A percentile compares a stretch with the other conserved stretches of the same genome.
Conservation (phyloP, 2,888 invertebrate genomes). For the Acleris literana region DNA sequence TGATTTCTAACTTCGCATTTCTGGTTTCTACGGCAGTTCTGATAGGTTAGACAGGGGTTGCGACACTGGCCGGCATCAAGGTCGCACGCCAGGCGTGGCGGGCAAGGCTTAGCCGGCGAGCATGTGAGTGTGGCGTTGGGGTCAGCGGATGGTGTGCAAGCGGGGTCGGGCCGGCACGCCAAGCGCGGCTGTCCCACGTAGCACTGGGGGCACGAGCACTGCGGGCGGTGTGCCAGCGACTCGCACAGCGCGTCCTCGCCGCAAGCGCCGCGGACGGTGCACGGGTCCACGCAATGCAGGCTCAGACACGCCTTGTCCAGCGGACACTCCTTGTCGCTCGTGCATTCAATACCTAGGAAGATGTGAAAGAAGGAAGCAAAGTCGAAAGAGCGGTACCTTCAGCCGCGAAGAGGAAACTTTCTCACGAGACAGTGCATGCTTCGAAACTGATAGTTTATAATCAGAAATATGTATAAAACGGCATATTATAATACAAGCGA, state of each 20-base stretch:
- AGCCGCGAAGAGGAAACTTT: conserved; percentile 94
- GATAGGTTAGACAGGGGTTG: conserved; percentile 89
- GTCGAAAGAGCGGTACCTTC: conserved; percentile 90
- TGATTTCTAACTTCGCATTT: conserved; percentile 95
- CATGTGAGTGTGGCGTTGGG: conserved; percentile 86
- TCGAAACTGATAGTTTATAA: conserved; percentile 83
- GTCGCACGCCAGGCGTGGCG: conserved; percentile 89
- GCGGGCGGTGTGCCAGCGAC: conserved; percentile 91
- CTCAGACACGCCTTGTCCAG: conserved; percentile 96
- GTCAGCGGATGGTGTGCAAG: conserved; percentile 87
- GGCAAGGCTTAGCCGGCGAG: conserved; percentile 87
- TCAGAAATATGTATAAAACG: conserved; percentile 79
- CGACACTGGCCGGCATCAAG: conserved; percentile 87
- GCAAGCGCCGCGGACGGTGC: conserved; percentile 93
- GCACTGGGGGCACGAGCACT: conserved; percentile 95
- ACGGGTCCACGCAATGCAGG: conserved; percentile 95
- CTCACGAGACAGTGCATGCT: conserved; percentile 90
- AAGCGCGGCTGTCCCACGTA: conserved; percentile 92
- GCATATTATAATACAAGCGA: conserved; percentile 85
- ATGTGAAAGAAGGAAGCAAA: conserved; percentile 84
- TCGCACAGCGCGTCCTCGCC: conserved; percentile 95
- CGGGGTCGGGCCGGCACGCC: conserved; percentile 90
- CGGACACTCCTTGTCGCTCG: conserved; percentile 95
- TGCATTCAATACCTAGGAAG: conserved; percentile 92
- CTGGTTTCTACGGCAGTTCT: conserved; percentile 91